Conservation (phyloP, 2,113 vertebrate genomes). For the Festucalex cinctus region DNA sequence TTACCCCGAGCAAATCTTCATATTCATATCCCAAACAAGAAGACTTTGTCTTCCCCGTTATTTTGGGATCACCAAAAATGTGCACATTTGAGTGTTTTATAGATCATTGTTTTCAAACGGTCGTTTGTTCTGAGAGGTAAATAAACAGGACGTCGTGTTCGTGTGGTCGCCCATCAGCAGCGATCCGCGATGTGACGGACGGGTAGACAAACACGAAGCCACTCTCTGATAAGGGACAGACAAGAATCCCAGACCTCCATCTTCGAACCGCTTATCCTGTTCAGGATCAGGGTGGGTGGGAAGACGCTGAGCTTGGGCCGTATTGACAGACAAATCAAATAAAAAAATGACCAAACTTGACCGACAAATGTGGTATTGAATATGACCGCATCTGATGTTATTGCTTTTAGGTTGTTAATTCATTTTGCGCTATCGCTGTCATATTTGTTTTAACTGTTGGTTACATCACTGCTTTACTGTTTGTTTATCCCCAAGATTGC, state of each 20-base stretch:
- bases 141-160: neutral
- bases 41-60: too few relatives aligned
- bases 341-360: neutral
- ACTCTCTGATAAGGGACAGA: neutral
- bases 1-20: too few relatives aligned
- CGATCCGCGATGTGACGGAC: neutral
- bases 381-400: too few relatives aligned
- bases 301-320: too few relatives aligned
- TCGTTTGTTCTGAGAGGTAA: constrained; percentile 2
- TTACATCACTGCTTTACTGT: too few relatives aligned
- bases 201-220: constrained; percentile 1
- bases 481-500: too few relatives aligned
- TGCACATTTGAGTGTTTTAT: constrained; percentile 11
- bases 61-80: constrained; percentile 10
- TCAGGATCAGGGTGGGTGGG: neutral
- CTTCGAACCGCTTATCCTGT: neutral
- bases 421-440: too few relatives aligned
- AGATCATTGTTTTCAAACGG: neutral
- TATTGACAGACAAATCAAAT: neutral
- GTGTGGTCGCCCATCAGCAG: neutral
- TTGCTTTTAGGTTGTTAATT: too few relatives aligned
- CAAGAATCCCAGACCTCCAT: neutral
- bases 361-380: too few relatives aligned
- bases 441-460: too few relatives aligned
- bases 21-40: too few relatives aligned